Evolutionary conservation across 2,113 vertebrate species (phyloP).

Genomic region (Bos javanicus): DNA sequence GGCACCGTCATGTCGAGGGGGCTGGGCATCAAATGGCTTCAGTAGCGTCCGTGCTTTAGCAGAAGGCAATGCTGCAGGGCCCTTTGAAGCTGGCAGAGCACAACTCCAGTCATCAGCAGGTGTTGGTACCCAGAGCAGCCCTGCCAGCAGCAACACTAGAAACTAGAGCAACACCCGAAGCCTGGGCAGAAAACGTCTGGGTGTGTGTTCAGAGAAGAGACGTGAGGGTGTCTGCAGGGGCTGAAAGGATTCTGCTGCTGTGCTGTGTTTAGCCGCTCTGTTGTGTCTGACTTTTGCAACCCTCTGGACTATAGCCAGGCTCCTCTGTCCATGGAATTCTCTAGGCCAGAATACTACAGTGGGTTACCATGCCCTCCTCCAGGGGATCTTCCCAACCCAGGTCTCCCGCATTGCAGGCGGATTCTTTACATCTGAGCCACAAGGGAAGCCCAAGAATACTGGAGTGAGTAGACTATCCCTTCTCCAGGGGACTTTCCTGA

Average conservation of each 20-base stretch:
- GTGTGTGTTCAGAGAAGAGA: background rate
- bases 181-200: background rate
- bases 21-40: background rate
- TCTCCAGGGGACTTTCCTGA: background rate
- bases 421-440: background rate
- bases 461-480: background rate
- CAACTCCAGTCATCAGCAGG: background rate
- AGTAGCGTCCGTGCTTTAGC: background rate
- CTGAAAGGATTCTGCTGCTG: background rate
- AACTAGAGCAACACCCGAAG: background rate
- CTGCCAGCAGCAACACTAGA: background rate
- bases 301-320: background rate
- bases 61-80: too few relatives aligned
- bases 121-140: background rate
- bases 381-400: background rate
- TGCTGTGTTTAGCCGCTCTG: background rate
- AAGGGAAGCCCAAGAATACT: background rate
- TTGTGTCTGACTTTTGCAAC: background rate
- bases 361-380: background rate
- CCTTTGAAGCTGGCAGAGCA: background rate
- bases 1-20: background rate
- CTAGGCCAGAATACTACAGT: background rate
- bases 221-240: too few relatives aligned
- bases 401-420: background rate
- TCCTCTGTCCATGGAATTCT: background rate